Conservation (phyloP, 2,888 invertebrate species). For the Embidobia sp. region DNA sequence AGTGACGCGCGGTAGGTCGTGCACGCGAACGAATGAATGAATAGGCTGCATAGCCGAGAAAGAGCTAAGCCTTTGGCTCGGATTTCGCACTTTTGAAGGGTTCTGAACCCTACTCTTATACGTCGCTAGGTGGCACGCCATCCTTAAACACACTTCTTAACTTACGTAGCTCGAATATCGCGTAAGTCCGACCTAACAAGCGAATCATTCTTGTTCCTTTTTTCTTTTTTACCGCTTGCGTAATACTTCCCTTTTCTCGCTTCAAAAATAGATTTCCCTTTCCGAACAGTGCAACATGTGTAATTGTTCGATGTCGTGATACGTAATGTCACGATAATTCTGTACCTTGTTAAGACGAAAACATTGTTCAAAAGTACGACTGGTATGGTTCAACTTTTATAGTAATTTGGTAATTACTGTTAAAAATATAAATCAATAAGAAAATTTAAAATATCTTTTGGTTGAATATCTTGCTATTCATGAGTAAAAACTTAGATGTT, state of each 20-base stretch:
- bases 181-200: conserved; percentile 73
- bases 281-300: background rate
- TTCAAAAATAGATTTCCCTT: conserved; percentile 28
- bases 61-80: conserved; percentile 70
- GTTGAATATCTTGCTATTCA: too few species aligned
- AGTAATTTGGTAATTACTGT: too few species aligned
- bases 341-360: too few species aligned
- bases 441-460: too few species aligned
- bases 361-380: too few species aligned
- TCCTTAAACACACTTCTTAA: conserved; percentile 68
- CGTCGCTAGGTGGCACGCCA: conserved; percentile 70
- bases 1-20: conserved; percentile 79
- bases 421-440: too few species aligned
- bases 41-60: conserved; percentile 64
- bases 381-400: too few species aligned
- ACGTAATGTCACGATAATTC: too few species aligned
- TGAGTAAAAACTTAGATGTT: too few species aligned
- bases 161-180: conserved; percentile 73
- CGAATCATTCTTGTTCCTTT: conserved; percentile 52
- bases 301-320: conserved; percentile 21
- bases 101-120: conserved; percentile 62
- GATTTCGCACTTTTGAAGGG: conserved; percentile 74
- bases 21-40: conserved; percentile 73
- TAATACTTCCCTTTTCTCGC: conserved; percentile 8
- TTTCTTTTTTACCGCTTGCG: conserved; percentile 8